A percentile compares a stretch with the other conserved stretches of the same genome.
Evolutionary conservation across 2,888 invertebrate genomes (phyloP).

Genomic region (Crossocerus cetratus): DNA sequence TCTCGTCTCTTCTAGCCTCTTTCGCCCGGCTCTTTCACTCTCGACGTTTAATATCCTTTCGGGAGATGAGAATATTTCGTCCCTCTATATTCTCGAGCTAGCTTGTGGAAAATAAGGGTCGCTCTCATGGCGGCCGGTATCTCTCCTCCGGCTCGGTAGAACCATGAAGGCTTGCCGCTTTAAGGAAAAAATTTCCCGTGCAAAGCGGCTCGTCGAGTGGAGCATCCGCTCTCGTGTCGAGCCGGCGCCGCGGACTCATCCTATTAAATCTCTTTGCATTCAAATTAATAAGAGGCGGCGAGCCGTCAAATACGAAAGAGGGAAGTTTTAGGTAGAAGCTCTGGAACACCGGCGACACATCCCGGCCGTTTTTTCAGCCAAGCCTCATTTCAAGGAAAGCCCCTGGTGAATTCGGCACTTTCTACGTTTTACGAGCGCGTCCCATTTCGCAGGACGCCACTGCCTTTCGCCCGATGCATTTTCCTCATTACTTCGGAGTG

Average conservation of each 20-base stretch:
- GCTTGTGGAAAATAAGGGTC: conserved; percentile 12
- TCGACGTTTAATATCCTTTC: conserved; percentile 41
- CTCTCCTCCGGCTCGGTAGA: neutral
- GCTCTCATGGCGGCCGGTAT: neutral
- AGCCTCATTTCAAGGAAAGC: too few relatives aligned
- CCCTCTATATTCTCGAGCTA: conserved; percentile 7
- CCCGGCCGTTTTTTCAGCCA: too few relatives aligned
- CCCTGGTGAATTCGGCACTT: too few relatives aligned
- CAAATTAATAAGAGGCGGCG: too few relatives aligned
- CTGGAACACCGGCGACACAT: too few relatives aligned
- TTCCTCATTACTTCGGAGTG: too few relatives aligned
- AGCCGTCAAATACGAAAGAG: too few relatives aligned
- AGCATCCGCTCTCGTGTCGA: too few relatives aligned
- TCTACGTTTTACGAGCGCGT: too few relatives aligned
- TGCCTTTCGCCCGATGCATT: too few relatives aligned
- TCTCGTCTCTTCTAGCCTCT: conserved; percentile 24
- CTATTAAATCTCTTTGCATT: neutral
- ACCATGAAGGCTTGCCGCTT: neutral
- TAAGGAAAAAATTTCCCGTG: neutral
- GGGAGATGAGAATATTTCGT: conserved; percentile 27
- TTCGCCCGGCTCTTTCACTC: neutral
- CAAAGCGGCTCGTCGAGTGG: neutral
- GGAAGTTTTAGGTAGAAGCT: too few relatives aligned
- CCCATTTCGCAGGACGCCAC: too few relatives aligned
- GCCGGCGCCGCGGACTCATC: neutral